A percentile compares a stretch with the other conserved stretches of the same genome.
Conservation (phyloP, 2,888 invertebrate genomes). For the Machimus rusticus region DNA sequence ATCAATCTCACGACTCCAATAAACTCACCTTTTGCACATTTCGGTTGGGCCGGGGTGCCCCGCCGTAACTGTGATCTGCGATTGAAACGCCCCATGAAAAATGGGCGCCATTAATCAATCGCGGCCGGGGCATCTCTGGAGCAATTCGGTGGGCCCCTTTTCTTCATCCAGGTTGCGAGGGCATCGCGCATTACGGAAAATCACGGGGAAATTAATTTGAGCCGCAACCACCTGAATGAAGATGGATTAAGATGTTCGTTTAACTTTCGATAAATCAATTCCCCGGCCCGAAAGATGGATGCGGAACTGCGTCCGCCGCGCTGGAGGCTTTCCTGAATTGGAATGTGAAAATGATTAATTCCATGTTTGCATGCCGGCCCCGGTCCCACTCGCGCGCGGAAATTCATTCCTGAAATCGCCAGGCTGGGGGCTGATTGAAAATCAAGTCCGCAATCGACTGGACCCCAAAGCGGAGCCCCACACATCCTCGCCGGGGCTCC, state of each 20-base stretch:
- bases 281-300: background rate
- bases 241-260: slow-evolving; percentile 47
- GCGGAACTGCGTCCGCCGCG: slow-evolving; percentile 10
- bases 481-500: background rate
- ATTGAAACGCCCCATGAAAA: slow-evolving; percentile 38
- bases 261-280: slow-evolving; percentile 40
- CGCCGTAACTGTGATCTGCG: slow-evolving; percentile 22
- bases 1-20: slow-evolving; percentile 37
- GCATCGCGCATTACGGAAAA: slow-evolving; percentile 35
- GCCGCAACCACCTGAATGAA: slow-evolving; percentile 42
- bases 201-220: slow-evolving; percentile 45
- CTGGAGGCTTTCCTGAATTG: slow-evolving; percentile 28
- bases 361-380: background rate
- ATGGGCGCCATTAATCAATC: slow-evolving; percentile 34
- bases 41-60: background rate
- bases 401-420: slow-evolving; percentile 25
- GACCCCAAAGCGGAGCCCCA: background rate
- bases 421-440: background rate
- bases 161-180: slow-evolving; percentile 7
- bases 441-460: background rate
- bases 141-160: background rate
- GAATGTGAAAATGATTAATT: slow-evolving; percentile 39
- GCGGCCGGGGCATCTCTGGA: background rate
- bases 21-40: slow-evolving; percentile 38
- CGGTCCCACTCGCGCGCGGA: slow-evolving; percentile 5